These are phyloP conservation scores for Rhipidura dahli DNA, from an alignment of 2,113 vertebrate genomes.

Conservation along the genomic window DNA sequence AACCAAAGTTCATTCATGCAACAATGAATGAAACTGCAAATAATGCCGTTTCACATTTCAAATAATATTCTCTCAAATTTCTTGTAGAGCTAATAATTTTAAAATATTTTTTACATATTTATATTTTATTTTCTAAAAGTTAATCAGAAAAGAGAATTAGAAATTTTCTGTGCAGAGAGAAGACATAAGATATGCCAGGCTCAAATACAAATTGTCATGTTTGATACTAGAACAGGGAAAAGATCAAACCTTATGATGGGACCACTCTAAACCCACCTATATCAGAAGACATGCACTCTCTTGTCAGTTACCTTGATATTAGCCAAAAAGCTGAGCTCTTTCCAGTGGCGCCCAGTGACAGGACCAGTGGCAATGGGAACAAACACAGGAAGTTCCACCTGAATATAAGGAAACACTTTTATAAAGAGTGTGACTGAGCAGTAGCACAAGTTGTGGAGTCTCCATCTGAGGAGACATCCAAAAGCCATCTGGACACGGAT, in stretches of 20 bases:
- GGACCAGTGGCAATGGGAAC: neutral
- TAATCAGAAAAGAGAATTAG: neutral
- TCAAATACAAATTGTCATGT: neutral
- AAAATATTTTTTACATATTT: neutral
- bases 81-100: neutral
- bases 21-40: neutral
- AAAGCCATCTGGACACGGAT: neutral
- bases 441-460: neutral
- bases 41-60: neutral
- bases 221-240: neutral
- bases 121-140: neutral
- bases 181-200: neutral
- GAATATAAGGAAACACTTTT: neutral
- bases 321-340: neutral
- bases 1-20: neutral
- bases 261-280: neutral
- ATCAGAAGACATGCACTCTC: neutral
- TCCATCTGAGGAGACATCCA: neutral
- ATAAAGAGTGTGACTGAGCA: neutral
- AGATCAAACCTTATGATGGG: neutral
- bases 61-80: neutral
- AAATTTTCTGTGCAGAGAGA: neutral
- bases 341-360: neutral
- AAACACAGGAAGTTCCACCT: neutral
- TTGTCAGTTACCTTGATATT: neutral